A percentile compares a stretch with the other conserved stretches of the same genome.
phyloP scores from a whole-genome alignment of 2,888 invertebrate species.

The Nesidiocoris tenuis region DNA sequence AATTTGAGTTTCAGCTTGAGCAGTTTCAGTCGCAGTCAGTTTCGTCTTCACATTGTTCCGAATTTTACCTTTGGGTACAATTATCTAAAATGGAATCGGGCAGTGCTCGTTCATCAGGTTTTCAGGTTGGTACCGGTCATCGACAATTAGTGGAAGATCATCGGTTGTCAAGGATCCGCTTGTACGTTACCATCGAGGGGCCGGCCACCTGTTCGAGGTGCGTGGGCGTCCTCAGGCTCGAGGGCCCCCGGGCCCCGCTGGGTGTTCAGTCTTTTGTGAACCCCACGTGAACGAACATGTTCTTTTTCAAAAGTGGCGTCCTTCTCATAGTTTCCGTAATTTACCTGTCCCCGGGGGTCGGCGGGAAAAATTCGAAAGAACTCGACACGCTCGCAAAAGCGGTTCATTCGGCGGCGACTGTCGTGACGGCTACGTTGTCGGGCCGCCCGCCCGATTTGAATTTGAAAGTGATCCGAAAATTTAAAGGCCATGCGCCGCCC shows the following conservation, averaged over 20 bases:
- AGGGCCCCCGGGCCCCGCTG: not conserved
- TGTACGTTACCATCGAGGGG: too few species aligned
- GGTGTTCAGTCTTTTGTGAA: not conserved
- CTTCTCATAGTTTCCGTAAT: not conserved
- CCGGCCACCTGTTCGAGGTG: not conserved
- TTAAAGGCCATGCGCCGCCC: constrained; percentile 1
- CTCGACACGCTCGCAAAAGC: not conserved
- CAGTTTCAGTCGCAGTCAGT: too few species aligned
- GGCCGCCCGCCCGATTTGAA: not conserved
- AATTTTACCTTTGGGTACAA: too few species aligned
- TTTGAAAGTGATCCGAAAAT: constrained; percentile 10
- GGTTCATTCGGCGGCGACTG: not conserved
- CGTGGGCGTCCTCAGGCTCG: not conserved
- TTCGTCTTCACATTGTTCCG: too few species aligned
- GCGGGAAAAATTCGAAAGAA: not conserved
- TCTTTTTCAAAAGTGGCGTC: not conserved
- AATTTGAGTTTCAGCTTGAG: too few species aligned
- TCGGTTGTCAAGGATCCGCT: not conserved
- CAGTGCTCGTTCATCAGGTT: too few species aligned
- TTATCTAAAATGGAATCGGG: too few species aligned
- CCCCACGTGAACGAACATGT: not conserved
- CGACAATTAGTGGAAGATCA: not conserved
- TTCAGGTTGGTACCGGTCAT: too few species aligned
- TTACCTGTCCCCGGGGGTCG: not conserved
- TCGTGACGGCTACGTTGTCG: constrained; percentile 4